Percentiles rank a stretch among this genome's conserved stretches.
phyloP scores from a whole-genome alignment of 2,888 invertebrate species.

The Mythimna vitellina region DNA sequence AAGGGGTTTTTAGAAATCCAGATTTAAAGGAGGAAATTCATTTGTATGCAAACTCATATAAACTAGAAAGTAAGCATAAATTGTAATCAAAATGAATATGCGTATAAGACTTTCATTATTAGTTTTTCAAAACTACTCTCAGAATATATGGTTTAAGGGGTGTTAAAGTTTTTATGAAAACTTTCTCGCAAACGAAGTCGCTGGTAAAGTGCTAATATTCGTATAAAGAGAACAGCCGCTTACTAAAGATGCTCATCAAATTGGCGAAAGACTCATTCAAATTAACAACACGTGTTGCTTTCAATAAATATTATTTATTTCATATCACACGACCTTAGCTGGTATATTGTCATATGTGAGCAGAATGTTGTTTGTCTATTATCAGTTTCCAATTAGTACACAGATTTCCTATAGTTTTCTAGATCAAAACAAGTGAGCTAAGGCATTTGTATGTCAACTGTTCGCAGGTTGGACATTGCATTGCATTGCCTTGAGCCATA shows the following conservation, averaged over 20 bases:
- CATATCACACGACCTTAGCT: conserved; percentile 6
- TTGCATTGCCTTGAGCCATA: conserved; percentile 68
- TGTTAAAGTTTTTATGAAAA: no score
- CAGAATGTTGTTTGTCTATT: conserved; percentile 18
- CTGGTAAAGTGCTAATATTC: not conserved
- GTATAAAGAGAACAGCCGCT: not conserved
- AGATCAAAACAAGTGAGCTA: conserved; percentile 50
- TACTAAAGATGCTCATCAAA: not conserved
- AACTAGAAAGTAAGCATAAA: no score
- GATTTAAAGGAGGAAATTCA: no score
- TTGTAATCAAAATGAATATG: no score
- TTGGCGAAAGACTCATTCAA: conserved; percentile 5
- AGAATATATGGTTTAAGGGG: no score
- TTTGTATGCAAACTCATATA: no score
- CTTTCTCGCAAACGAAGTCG: no score
- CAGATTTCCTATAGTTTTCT: conserved; percentile 39
- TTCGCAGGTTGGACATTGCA: conserved; percentile 46
- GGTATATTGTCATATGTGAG: conserved; percentile 5
- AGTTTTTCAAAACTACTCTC: no score
- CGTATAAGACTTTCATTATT: no score
- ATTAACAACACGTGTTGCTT: conserved; percentile 14
- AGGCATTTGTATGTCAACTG: conserved; percentile 60
- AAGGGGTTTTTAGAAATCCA: no score
- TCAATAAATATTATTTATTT: conserved; percentile 12
- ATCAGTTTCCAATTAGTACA: conserved; percentile 38